phyloP scores from a whole-genome alignment of 2,797 vertebrate species.

The Podarcis siculus region DNA sequence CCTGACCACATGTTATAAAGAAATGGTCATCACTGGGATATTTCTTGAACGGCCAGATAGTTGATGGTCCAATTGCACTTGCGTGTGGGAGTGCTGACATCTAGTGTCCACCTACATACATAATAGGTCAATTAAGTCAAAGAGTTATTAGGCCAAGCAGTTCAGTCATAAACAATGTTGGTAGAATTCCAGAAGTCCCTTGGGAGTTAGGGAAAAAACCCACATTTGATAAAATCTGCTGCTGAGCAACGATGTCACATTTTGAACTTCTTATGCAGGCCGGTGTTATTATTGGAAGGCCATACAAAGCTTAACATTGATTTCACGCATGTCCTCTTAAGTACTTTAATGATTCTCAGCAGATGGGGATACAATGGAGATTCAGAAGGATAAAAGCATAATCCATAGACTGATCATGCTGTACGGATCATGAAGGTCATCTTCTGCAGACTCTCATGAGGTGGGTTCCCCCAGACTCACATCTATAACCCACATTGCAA shows the following conservation, averaged over 20 bases:
- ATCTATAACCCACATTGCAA: not conserved
- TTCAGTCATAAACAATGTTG: constrained; percentile 15
- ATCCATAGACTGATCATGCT: not conserved
- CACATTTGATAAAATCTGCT: not conserved
- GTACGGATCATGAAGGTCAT: not conserved
- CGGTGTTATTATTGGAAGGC: not conserved
- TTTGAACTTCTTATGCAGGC: not conserved
- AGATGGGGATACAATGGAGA: not conserved
- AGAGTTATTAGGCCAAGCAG: not conserved
- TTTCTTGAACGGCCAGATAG: constrained; percentile 68
- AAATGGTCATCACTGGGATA: not conserved
- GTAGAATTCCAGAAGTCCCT: not conserved
- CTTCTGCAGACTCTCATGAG: not conserved
- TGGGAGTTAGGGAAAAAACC: not conserved
- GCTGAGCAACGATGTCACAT: not conserved
- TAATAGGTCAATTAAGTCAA: not conserved
- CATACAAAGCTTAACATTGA: not conserved
- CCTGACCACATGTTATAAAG: not conserved
- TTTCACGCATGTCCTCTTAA: not conserved
- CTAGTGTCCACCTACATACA: constrained; percentile 68
- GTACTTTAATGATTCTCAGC: not conserved
- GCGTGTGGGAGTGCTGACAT: constrained; percentile 66
- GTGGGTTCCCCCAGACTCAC: too few species aligned
- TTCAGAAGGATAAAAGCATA: not conserved
- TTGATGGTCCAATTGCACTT: constrained; percentile 29